phyloP scores from a whole-genome alignment of 2,797 vertebrate species.

The Rhinichthys osculus region DNA sequence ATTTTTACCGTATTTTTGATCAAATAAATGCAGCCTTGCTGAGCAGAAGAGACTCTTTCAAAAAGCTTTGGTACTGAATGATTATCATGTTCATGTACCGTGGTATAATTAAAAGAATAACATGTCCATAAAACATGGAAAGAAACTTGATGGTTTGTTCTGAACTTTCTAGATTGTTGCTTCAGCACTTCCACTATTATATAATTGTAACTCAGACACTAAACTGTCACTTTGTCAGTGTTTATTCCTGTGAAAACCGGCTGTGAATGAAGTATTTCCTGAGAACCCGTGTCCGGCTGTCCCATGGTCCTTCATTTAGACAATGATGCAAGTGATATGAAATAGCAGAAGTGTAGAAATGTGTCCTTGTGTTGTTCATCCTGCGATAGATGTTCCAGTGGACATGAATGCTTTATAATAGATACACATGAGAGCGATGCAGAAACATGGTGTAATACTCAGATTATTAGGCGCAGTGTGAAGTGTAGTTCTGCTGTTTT shows the following conservation, averaged over 20 bases:
- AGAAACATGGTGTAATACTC: not conserved
- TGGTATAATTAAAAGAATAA: not conserved
- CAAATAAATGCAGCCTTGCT: no score
- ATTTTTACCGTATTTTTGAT: not conserved
- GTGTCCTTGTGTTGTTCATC: not conserved
- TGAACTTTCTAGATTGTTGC: not conserved
- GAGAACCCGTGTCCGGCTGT: not conserved
- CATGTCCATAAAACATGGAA: no score
- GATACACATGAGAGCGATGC: not conserved
- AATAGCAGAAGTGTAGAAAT: not conserved
- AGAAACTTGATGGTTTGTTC: not conserved
- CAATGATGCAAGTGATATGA: slow-evolving; percentile 21
- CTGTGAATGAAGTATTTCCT: not conserved
- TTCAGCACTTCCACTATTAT: not conserved
- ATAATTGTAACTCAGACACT: not conserved
- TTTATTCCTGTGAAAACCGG: not conserved
- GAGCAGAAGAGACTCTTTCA: not conserved
- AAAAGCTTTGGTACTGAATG: not conserved
- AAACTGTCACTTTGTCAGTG: not conserved
- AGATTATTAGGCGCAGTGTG: not conserved
- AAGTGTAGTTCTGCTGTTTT: no score
- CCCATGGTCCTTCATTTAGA: not conserved
- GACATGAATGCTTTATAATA: not conserved
- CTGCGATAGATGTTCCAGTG: not conserved
- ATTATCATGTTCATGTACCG: not conserved